Evolutionary conservation across 2,797 vertebrate species (phyloP).

Genomic region (Sphaeramia orbicularis): DNA sequence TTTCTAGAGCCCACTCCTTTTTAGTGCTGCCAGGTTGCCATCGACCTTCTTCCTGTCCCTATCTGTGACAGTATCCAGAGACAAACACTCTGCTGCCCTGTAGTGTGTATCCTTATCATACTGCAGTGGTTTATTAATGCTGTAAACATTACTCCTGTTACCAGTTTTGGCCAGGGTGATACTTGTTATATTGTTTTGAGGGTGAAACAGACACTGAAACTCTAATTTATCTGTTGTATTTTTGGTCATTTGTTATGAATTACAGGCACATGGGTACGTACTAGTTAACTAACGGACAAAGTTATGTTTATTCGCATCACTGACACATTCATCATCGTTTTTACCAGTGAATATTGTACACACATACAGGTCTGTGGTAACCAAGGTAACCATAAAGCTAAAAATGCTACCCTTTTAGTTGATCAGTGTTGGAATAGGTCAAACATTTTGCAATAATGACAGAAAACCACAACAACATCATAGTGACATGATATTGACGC

Average conservation of each 20-base stretch:
- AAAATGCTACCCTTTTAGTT: not conserved
- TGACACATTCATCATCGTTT: no score
- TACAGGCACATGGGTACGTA: no score
- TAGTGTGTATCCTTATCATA: constrained; percentile 29
- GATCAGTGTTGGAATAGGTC: not conserved
- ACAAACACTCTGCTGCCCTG: constrained; percentile 53
- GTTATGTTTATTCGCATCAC: no score
- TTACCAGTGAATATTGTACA: no score
- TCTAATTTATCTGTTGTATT: no score
- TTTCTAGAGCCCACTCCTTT: constrained; percentile 9
- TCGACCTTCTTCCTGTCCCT: constrained; percentile 15
- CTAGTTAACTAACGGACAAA: no score
- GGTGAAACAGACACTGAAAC: not conserved
- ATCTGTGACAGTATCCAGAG: constrained; percentile 21
- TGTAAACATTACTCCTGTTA: constrained; percentile 12
- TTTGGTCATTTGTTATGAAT: not conserved
- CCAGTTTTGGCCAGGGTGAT: not conserved
- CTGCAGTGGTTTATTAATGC: constrained; percentile 2
- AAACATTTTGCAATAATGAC: not conserved
- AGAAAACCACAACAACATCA: not conserved
- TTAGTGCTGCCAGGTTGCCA: constrained; percentile 13
- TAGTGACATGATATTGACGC: not conserved
- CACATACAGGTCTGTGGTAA: not conserved
- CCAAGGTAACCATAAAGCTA: not conserved
- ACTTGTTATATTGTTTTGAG: not conserved